Evolutionary conservation across 2,888 invertebrate genomes (phyloP), one percentile per base, ranked within the genome.

Genomic region (Choristoneura rosaceana): DNA sequence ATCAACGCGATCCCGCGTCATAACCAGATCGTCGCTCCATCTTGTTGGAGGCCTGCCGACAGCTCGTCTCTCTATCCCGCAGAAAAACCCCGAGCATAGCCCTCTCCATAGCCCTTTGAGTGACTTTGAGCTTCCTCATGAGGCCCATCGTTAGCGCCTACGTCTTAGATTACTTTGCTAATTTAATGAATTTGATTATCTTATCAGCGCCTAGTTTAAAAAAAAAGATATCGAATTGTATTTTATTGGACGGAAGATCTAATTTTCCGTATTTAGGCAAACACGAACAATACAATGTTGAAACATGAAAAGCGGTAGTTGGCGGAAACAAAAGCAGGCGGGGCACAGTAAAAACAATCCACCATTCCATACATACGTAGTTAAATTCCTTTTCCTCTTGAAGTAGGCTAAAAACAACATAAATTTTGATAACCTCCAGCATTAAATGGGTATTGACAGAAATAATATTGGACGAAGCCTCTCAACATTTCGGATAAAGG

Each of bases 381-480:
- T 65, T 67, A 71, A 71, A 68, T 63, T 58, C 62, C 67, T 38
- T 62, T 59, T 67, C 15, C 65, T 41, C 52, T 52, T 47, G 34
- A 47, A 67, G 67, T 41, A 62, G 25, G 52, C 63, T 73, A 64
- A 69, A 73, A 69, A 69, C 73, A 73, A 69, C 73, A 69, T 69
- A 69, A 25, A 73, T 63, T 71, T 71, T 73, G 68, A 73, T 63
- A 73, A 69, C 73, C 62, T 63, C 33, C 73, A 60, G 60, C 73
- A 69, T 69, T 73, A 73, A 73, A 73, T 73, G 73, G 63, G 73
- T 73, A 73, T 73, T 73, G 73, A 73, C 73, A 73, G 73, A 73
- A 73, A 73, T 73, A 73, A 73, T 73, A 73, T 73, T 73, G 73
- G 73, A 63, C 68, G 69, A 64, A 69, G 73, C 73, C 73, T 73